These are phyloP conservation scores for Syngnathus typhle DNA, from an alignment of 2,113 vertebrate species.

Conservation along the genomic window DNA sequence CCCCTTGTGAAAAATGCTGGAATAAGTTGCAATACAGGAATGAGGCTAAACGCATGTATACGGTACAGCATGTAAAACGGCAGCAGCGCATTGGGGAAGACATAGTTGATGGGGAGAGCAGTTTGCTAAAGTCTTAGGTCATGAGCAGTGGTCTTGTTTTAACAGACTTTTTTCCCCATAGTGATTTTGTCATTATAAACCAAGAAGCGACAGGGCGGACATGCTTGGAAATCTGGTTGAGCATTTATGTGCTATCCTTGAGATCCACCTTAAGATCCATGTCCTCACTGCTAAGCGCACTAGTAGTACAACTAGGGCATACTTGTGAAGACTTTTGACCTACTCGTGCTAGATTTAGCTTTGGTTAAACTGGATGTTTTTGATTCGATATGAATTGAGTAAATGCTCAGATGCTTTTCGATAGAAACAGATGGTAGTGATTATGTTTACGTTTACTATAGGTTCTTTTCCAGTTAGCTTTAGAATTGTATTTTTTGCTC, in stretches of 20 bases:
- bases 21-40: neutral
- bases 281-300: neutral
- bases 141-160: neutral
- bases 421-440: no score
- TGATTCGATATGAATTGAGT: no score
- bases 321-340: no score
- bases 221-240: neutral
- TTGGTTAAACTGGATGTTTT: no score
- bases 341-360: no score
- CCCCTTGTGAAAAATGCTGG: slow-evolving; percentile 8
- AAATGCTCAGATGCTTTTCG: no score
- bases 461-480: no score
- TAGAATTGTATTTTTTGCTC: no score
- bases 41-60: neutral
- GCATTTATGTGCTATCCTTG: neutral
- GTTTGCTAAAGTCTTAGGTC: neutral
- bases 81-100: neutral
- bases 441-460: no score
- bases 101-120: neutral
- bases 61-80: neutral
- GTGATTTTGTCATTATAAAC: neutral
- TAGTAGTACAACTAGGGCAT: neutral
- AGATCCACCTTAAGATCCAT: neutral
- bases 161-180: neutral
- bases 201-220: neutral